A percentile compares a stretch with the other conserved stretches of the same genome.
Conservation (phyloP, 2,113 vertebrate genomes). For the Numenius arquata region DNA sequence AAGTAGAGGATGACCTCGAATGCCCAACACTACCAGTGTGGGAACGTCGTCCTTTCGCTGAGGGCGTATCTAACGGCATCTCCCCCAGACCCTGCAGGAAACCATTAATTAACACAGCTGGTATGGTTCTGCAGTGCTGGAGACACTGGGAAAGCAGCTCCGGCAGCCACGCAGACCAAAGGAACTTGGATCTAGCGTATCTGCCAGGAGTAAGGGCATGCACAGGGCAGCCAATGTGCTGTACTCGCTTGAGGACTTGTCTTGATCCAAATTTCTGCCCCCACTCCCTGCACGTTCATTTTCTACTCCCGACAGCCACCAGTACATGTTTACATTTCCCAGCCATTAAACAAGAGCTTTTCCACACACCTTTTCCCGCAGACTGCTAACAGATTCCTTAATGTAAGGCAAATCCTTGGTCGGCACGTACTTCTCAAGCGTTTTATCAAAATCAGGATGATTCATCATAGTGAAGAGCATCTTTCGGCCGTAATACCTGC, state of each 20-base stretch:
- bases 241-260: accelerated
- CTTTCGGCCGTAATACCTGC: slow-evolving; percentile 88
- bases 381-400: slow-evolving; percentile 81
- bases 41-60: slow-evolving; percentile 85
- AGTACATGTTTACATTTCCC: accelerated
- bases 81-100: slow-evolving; percentile 85
- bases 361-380: slow-evolving; percentile 85
- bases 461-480: slow-evolving; percentile 88
- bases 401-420: slow-evolving; percentile 86
- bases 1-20: slow-evolving; percentile 82
- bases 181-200: accelerated
- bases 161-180: neutral
- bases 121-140: neutral
- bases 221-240: neutral
- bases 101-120: accelerated
- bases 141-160: neutral
- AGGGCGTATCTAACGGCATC: slow-evolving; percentile 84
- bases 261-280: neutral
- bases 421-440: slow-evolving; percentile 84
- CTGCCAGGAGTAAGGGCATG: neutral
- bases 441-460: slow-evolving; percentile 88
- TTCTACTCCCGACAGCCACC: accelerated
- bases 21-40: slow-evolving; percentile 76
- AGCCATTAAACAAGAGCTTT: neutral
- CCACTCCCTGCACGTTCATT: neutral